A percentile compares a stretch with the other conserved stretches of the same genome.
Conservation (phyloP, 2,113 vertebrate genomes). For the Chaetura pelagica region DNA sequence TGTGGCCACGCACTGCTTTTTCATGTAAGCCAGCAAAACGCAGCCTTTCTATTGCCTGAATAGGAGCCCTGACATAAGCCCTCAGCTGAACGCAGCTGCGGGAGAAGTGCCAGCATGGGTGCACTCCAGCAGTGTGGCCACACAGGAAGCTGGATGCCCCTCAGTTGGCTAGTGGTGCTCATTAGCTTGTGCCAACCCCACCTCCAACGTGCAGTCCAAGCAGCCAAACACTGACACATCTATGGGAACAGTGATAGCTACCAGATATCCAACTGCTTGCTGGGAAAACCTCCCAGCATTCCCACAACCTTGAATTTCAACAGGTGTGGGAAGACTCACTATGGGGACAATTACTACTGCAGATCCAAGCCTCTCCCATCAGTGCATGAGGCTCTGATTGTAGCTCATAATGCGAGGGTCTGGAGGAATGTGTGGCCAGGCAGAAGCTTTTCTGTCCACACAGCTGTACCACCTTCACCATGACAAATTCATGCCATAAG, state of each 20-base stretch:
- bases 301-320: not conserved
- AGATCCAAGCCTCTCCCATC: not conserved
- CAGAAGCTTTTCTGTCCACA: not conserved
- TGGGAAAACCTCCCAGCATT: not conserved
- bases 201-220: not conserved
- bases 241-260: not conserved
- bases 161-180: not conserved
- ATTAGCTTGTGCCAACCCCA: not conserved
- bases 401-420: not conserved
- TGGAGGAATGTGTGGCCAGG: not conserved
- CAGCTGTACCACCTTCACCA: not conserved
- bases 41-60: constrained; percentile 64
- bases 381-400: not conserved
- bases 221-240: not conserved
- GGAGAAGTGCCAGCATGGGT: constrained; percentile 49
- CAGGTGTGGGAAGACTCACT: not conserved
- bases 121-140: not conserved
- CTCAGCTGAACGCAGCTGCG: constrained; percentile 53
- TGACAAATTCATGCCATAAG: not conserved
- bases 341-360: not conserved
- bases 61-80: constrained; percentile 58
- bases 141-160: not conserved
- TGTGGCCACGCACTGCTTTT: constrained; percentile 62
- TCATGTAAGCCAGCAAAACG: constrained; percentile 63
- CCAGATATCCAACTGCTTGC: not conserved